phyloP scores from a whole-genome alignment of 2,888 invertebrate genomes.

The Eristalinus sepulchralis region DNA sequence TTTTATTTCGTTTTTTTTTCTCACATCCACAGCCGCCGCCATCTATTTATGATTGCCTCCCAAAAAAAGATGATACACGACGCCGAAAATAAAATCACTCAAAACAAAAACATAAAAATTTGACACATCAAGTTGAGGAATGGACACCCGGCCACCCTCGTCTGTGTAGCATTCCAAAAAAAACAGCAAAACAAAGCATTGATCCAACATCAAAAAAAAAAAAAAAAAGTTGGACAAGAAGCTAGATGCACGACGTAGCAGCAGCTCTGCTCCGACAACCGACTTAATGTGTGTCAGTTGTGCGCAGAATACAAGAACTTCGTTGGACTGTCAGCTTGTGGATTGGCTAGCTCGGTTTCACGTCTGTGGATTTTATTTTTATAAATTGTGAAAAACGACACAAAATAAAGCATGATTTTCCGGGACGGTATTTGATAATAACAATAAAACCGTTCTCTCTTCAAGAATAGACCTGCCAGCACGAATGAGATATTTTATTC shows the following conservation, averaged over 20 bases:
- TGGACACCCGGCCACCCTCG: not conserved
- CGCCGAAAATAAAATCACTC: conserved; percentile 24
- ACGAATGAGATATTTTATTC: not conserved
- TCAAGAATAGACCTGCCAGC: not conserved
- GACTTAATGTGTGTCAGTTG: not conserved
- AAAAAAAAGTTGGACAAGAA: not conserved
- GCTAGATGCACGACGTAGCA: not conserved
- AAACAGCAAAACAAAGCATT: not conserved
- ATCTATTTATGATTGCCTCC: conserved; percentile 14
- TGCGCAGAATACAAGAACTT: not conserved
- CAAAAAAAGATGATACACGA: conserved; percentile 21
- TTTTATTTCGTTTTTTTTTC: not conserved
- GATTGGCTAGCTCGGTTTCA: not conserved
- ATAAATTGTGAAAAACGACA: not conserved
- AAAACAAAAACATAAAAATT: conserved; percentile 6
- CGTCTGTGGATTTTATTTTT: not conserved
- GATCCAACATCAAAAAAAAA: not conserved
- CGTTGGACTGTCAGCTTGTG: not conserved
- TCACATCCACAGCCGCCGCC: not conserved
- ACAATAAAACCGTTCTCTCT: not conserved
- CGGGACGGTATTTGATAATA: not conserved
- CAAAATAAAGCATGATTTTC: not conserved
- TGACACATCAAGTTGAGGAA: conserved; percentile 4
- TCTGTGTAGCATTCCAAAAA: not conserved
- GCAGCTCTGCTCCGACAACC: not conserved